phyloP scores from a whole-genome alignment of 2,113 vertebrate genomes.

The Hucho hucho region DNA sequence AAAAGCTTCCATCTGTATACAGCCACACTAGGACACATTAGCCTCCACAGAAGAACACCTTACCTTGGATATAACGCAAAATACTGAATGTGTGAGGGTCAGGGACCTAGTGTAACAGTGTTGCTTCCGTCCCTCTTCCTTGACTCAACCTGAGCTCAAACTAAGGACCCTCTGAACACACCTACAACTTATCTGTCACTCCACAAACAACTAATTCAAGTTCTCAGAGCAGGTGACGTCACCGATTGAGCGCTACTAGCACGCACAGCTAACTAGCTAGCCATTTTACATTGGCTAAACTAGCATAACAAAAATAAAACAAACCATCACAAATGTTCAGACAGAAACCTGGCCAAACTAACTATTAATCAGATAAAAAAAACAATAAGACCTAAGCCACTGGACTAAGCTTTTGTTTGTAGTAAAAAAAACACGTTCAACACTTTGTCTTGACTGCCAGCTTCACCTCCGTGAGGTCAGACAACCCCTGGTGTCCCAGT shows the following conservation, averaged over 20 bases:
- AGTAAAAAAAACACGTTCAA: not conserved
- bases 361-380: not conserved
- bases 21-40: not conserved
- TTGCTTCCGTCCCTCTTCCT: too few relatives aligned
- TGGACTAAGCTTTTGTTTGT: not conserved
- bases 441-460: not conserved
- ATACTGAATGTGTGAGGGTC: too few relatives aligned
- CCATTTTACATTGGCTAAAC: too few relatives aligned
- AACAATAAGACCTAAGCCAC: not conserved
- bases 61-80: too few relatives aligned
- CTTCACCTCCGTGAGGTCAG: not conserved
- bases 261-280: too few relatives aligned
- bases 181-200: too few relatives aligned
- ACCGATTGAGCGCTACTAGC: too few relatives aligned
- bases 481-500: slow-evolving; percentile 30
- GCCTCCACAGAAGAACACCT: not conserved
- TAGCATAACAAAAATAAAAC: not conserved
- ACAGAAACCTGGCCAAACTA: not conserved
- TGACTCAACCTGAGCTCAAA: too few relatives aligned
- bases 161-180: too few relatives aligned
- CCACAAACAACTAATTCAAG: too few relatives aligned
- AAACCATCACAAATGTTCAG: not conserved
- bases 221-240: too few relatives aligned
- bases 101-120: too few relatives aligned
- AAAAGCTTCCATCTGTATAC: not conserved